These are phyloP conservation scores for Zophobas morio DNA, from an alignment of 1,140 invertebrate genomes.

Conservation along the genomic window DNA sequence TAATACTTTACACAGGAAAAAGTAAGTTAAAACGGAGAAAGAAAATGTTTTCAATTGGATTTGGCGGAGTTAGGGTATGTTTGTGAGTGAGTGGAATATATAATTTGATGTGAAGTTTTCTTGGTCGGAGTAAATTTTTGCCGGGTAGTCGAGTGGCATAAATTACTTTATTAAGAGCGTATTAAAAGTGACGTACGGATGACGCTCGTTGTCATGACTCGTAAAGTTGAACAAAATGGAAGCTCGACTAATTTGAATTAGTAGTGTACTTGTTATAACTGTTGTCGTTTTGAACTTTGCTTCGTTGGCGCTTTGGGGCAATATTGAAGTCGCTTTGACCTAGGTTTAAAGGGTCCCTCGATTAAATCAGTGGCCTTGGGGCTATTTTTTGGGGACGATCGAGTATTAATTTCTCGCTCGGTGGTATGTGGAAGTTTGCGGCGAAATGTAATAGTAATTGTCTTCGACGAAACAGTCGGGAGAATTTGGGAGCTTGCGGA, in stretches of 20 bases:
- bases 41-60: slow-evolving; percentile 34
- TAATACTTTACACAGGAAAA: not conserved
- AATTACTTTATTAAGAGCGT: slow-evolving; percentile 26
- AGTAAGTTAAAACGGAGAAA: slow-evolving; percentile 20
- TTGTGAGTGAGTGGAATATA: slow-evolving; percentile 21
- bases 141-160: slow-evolving; percentile 1
- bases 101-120: slow-evolving; percentile 18
- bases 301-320: slow-evolving; percentile 37
- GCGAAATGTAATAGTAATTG: slow-evolving; percentile 45
- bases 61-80: slow-evolving; percentile 3
- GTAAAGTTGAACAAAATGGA: slow-evolving; percentile 34
- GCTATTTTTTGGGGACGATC: slow-evolving; percentile 15
- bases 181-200: slow-evolving; percentile 43
- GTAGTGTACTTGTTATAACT: slow-evolving; percentile 47
- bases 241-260: slow-evolving; percentile 46
- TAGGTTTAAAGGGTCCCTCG: slow-evolving; percentile 6
- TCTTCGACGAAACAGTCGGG: slow-evolving; percentile 34
- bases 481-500: slow-evolving; percentile 38
- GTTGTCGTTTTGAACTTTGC: slow-evolving; percentile 46
- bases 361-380: not conserved
- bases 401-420: slow-evolving; percentile 14
- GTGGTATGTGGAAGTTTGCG: slow-evolving; percentile 20
- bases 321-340: slow-evolving; percentile 23
- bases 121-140: slow-evolving; percentile 21
- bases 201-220: slow-evolving; percentile 24